Evolutionary conservation across 2,113 vertebrate genomes (phyloP), one percentile per base, ranked within the genome.

Genomic region (Lagopus muta): DNA sequence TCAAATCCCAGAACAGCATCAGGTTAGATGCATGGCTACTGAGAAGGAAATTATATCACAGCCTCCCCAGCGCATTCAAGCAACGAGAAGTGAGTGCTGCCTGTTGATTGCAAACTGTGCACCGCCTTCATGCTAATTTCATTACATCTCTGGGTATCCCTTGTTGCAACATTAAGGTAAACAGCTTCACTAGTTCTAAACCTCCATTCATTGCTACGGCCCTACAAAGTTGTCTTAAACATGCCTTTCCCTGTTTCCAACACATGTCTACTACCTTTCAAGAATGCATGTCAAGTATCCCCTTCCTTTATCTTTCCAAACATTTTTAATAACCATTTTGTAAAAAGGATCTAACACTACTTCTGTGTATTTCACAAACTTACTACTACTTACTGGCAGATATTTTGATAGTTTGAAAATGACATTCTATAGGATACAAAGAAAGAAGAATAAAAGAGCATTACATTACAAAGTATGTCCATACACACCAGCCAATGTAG

Each of bases 81-180:
- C 65, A 70, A 12, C 48, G 75, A 87, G 70, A 93, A 76, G 58
- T 0, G 0, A 85, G 21, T 24, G 36, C 17, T 76, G 30, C 65
- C 6, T 52, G 6, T 18, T 61, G 58, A 32, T 45, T 0, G 0
- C 36, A 42, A 84, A 14, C 21, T 30, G 36, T 6, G 11, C 4
- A 77, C 48, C 42, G 45, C 70, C 47, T 62, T 73, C 66, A 22
- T 27, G 61, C 52, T 64, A 3, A 7, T 75, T 90, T 83, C 76
- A 28, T 88, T 88, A 72, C 1, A n/a, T 25, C 30, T 52, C 21
- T 65, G 32, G 45, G 2, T 36, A 27, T 50, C 50, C 78, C 19
- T 48, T 48, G 90, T n/a, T n/a, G 32, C 64, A 70, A 72, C 30
- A 75, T 2, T 43, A 14, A 74, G 73, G 52, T 34, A 55, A 70